Percentiles rank a stretch among this genome's conserved stretches.
These are phyloP conservation scores for Parapristionchus giblindavisi DNA, from an alignment of 2,888 invertebrate genomes.

Conservation along the genomic window DNA sequence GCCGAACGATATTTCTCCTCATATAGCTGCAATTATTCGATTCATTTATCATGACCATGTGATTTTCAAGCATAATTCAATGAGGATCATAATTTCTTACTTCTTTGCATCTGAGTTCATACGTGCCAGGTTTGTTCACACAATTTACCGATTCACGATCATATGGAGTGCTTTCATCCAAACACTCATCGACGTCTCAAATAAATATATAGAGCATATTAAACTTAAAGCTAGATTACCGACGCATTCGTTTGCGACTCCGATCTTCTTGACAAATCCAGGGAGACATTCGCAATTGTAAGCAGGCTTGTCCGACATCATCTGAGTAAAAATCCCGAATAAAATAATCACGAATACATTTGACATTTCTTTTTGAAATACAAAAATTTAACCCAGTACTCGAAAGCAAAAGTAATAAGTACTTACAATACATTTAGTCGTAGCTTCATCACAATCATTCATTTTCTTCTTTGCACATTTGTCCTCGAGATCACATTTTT, in stretches of 20 bases:
- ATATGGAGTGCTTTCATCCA: slow-evolving; percentile 12
- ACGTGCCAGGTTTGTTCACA: slow-evolving; percentile 25
- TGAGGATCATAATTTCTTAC: neutral
- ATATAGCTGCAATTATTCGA: slow-evolving; percentile 15
- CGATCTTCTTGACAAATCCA: slow-evolving; percentile 7
- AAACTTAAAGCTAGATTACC: too few relatives aligned
- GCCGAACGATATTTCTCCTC: neutral
- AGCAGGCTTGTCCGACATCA: slow-evolving; percentile 27
- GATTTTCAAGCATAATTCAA: neutral
- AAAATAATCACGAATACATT: too few relatives aligned
- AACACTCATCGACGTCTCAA: slow-evolving; percentile 37
- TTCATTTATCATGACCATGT: neutral
- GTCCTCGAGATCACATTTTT: too few relatives aligned
- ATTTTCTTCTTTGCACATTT: too few relatives aligned
- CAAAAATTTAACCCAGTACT: too few relatives aligned
- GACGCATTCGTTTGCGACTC: neutral
- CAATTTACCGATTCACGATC: slow-evolving; percentile 15
- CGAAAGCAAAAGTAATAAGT: too few relatives aligned
- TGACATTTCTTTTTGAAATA: too few relatives aligned
- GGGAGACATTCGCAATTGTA: slow-evolving; percentile 32
- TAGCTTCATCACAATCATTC: too few relatives aligned
- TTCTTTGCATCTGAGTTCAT: slow-evolving; percentile 21
- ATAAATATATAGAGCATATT: too few relatives aligned
- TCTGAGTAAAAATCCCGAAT: too few relatives aligned
- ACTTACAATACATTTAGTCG: too few relatives aligned